phyloP scores from a whole-genome alignment of 2,888 invertebrate genomes.

The Saturnia japonica region DNA sequence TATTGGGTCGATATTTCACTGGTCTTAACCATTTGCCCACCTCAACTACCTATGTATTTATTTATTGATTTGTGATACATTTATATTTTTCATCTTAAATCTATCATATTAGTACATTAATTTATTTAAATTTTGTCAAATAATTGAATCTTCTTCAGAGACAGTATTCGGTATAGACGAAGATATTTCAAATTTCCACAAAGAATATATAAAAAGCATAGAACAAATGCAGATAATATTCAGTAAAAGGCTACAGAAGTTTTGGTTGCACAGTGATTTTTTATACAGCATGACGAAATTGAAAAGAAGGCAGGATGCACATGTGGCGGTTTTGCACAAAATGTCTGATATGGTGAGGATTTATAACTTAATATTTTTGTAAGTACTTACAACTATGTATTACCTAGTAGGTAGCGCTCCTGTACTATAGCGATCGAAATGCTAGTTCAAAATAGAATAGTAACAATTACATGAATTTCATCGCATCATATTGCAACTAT shows the following conservation, averaged over 20 bases:
- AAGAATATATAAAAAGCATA: neutral
- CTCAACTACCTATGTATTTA: no score
- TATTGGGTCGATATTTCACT: no score
- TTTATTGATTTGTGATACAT: no score
- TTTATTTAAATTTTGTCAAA: no score
- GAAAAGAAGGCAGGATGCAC: conserved; percentile 39
- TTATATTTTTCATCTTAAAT: no score
- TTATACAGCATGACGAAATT: conserved; percentile 35
- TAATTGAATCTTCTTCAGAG: conserved; percentile 36
- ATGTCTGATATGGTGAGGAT: conserved; percentile 38
- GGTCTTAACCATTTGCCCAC: no score
- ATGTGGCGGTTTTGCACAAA: conserved; percentile 36
- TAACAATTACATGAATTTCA: no score
- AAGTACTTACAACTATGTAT: no score
- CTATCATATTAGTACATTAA: no score
- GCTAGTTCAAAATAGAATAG: no score
- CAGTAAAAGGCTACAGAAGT: conserved; percentile 37
- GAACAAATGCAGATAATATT: conserved; percentile 18
- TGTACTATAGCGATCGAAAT: no score
- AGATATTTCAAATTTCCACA: neutral
- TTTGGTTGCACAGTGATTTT: conserved; percentile 37
- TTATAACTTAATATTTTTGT: neutral
- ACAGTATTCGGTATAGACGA: conserved; percentile 28
- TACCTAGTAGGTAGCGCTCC: no score
- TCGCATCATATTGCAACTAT: conserved; percentile 36